Base-by-base conservation (phyloP, 1,140 invertebrate species). In the Lerema accius region DNA sequence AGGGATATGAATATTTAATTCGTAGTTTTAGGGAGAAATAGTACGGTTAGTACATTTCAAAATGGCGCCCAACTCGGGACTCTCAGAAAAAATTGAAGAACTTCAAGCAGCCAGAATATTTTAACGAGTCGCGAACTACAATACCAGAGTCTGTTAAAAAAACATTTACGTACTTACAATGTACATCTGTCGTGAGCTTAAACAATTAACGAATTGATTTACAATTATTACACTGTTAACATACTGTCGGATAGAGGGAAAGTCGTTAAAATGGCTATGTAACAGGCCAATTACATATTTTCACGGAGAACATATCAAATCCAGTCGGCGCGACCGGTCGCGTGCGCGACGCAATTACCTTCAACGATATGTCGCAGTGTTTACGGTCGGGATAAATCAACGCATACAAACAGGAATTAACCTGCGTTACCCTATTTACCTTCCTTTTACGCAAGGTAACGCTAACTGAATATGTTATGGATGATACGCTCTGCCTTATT, bases 361-460 rank as follows among this genome's bases (percentile, higher is more conserved):
- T n/a, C 16, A 23, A 37, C 35, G 19, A 53, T 53, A 40, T 11
- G n/a, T 53, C 39, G 19, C 37, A 6, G 4, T 14, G 7, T 40
- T 53, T 40, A 53, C 39, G 50, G 9, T 16, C 5, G 35, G 35
- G 50, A 53, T 53, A 53, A 53, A 53, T 53, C 50, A 53, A 53
- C 16, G 40, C 45, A 3, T 32, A 40, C 50, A 53, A 53, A 53
- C 50, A 53, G 1, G 9, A 32, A 32, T 32, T 32, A 32, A 32
- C 28, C 28, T 1, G 9, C 26, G 11, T 53, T 26, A 26, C 45
- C 19, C 3, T 32, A 1, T 48, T 50, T 32, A 28, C 16, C 35
- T 17, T 50, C 11, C 10, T 50, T 50, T 37, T n/a, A n/a, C n/a
- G n/a, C n/a, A n/a, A n/a, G n/a, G n/a, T n/a, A n/a, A n/a, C n/a